These are phyloP conservation scores for Cyanoderma ruficeps DNA, from an alignment of 2,113 vertebrate species.

Conservation along the genomic window DNA sequence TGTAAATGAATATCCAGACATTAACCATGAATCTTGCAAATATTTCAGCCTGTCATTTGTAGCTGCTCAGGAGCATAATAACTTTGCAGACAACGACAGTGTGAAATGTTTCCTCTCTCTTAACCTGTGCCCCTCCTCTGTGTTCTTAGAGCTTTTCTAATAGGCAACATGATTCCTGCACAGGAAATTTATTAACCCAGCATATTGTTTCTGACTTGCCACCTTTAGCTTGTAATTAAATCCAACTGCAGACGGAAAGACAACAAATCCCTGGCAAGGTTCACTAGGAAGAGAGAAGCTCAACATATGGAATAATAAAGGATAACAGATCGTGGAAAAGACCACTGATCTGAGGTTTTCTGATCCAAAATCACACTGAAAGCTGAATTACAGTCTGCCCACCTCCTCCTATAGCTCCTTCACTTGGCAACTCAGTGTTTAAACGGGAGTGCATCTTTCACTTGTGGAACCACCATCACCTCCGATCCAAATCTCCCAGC, in stretches of 20 bases:
- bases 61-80: not conserved
- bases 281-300: not conserved
- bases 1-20: not conserved
- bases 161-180: not conserved
- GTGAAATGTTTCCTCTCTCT: not conserved
- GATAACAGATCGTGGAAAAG: not conserved
- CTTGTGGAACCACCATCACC: fast-evolving
- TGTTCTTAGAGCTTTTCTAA: not conserved
- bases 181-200: not conserved
- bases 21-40: not conserved
- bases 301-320: not conserved
- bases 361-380: not conserved
- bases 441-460: not conserved
- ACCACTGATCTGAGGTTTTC: not conserved
- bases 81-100: not conserved
- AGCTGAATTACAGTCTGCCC: not conserved
- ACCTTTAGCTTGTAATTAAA: not conserved
- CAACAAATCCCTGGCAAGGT: not conserved
- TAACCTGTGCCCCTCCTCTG: not conserved
- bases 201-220: not conserved
- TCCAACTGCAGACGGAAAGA: not conserved
- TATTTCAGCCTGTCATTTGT: not conserved
- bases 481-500: not conserved
- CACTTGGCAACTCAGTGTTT: not conserved
- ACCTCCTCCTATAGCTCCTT: not conserved